phyloP scores from a whole-genome alignment of 2,797 vertebrate species.

The Arctocebus calabarensis region DNA sequence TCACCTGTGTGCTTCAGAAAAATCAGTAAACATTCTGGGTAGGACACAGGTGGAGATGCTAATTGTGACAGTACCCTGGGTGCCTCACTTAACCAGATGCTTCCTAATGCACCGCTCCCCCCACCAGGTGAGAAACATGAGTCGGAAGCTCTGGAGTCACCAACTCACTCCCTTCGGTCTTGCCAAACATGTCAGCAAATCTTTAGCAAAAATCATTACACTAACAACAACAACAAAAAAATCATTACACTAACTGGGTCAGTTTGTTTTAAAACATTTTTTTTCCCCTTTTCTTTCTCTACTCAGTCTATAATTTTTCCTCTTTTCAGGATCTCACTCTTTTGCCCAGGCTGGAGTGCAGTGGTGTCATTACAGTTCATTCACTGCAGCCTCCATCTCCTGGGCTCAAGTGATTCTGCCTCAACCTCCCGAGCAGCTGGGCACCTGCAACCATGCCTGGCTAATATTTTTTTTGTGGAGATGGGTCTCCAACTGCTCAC shows the following conservation, averaged over 20 bases:
- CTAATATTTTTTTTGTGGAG: too few species aligned
- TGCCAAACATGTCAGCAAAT: neutral
- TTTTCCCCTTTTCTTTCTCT: neutral
- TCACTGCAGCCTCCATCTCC: neutral
- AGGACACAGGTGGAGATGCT: neutral
- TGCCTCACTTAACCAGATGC: neutral
- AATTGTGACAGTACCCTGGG: neutral
- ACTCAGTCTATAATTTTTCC: neutral
- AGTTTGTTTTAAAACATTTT: neutral
- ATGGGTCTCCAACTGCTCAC: too few species aligned
- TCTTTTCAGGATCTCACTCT: neutral
- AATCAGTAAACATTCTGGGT: neutral
- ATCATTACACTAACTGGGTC: neutral
- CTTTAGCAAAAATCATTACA: neutral
- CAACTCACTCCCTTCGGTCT: neutral
- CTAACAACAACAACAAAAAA: too few species aligned
- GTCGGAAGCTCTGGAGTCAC: neutral
- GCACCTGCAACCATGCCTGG: too few species aligned
- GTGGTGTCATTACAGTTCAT: neutral
- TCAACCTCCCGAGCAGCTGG: too few species aligned
- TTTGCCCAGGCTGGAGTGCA: neutral
- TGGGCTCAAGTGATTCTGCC: neutral
- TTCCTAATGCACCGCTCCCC: neutral
- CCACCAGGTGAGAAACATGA: neutral
- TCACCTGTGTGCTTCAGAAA: fast-evolving